A percentile compares a stretch with the other conserved stretches of the same genome.
Evolutionary conservation across 2,797 vertebrate species (phyloP).

Genomic region (Poeciliopsis gracilis): DNA sequence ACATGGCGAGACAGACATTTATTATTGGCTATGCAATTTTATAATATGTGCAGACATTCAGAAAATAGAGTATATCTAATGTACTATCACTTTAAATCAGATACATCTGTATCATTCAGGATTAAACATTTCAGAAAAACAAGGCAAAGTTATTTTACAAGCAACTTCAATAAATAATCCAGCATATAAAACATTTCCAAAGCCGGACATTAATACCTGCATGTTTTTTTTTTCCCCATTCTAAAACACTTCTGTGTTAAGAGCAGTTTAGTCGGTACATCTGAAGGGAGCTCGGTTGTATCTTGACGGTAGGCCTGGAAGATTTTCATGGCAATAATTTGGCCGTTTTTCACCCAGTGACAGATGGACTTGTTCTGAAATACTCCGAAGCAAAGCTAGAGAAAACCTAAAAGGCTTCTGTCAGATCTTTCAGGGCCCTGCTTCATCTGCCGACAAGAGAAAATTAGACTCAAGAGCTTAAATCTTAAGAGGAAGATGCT

Average conservation of each 20-base stretch:
- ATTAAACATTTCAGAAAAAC: neutral
- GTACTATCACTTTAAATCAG: neutral
- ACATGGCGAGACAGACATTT: neutral
- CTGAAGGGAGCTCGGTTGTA: constrained; percentile 1
- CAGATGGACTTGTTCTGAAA: constrained; percentile 3
- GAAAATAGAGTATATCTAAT: neutral
- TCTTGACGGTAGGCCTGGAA: constrained; percentile 28
- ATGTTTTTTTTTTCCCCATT: neutral
- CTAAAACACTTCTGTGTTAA: neutral
- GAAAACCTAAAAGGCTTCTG: constrained; percentile 24
- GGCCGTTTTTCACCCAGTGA: constrained; percentile 13
- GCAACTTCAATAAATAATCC: neutral
- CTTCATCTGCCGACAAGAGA: neutral
- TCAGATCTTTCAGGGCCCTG: constrained; percentile 20
- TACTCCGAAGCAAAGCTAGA: constrained; percentile 1
- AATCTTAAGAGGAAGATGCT: constrained; percentile 10
- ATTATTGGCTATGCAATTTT: neutral
- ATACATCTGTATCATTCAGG: neutral
- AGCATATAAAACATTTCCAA: neutral
- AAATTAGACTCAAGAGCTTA: constrained; percentile 4
- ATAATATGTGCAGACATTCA: neutral
- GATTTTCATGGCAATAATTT: constrained; percentile 23
- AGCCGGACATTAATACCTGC: neutral
- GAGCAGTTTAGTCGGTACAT: constrained; percentile 6
- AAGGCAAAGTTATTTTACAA: neutral